A percentile compares a stretch with the other conserved stretches of the same genome.
Evolutionary conservation across 1,140 invertebrate species (phyloP).

Genomic region (Holcopasites calliopsidis): DNA sequence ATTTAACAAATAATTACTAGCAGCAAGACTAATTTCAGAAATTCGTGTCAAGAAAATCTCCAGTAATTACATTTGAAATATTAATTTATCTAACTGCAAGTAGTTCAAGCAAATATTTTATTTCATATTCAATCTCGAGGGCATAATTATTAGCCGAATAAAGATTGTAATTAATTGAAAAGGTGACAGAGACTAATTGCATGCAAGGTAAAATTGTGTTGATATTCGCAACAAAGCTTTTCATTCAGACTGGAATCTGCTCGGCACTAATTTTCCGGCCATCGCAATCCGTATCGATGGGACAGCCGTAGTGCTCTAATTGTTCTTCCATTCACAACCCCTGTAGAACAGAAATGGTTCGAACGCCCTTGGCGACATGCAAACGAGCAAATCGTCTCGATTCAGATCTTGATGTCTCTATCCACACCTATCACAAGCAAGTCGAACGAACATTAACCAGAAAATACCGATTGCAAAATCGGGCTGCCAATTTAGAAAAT

Average conservation of each 20-base stretch:
- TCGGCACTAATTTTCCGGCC: constrained; percentile 25
- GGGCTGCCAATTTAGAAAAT: background rate
- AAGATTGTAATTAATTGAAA: constrained; percentile 9
- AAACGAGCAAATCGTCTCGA: background rate
- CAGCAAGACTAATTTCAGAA: no score
- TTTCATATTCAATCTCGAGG: no score
- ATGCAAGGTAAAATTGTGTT: background rate
- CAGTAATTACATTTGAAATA: no score
- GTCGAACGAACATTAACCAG: background rate
- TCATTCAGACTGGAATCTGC: constrained; percentile 18
- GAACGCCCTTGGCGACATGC: background rate
- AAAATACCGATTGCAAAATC: background rate
- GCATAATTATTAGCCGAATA: background rate
- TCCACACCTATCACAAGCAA: background rate
- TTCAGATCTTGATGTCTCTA: background rate
- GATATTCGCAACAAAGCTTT: background rate
- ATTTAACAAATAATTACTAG: no score
- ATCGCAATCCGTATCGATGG: constrained; percentile 11
- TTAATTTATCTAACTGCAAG: no score
- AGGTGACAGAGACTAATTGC: constrained; percentile 2
- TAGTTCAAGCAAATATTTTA: no score
- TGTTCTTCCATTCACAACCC: constrained; percentile 1
- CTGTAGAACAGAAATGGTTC: background rate
- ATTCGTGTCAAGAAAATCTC: no score
- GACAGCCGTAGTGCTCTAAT: constrained; percentile 15